Percentiles rank a stretch among this genome's conserved stretches.
These are phyloP conservation scores for Rhynchomys soricoides DNA, from an alignment of 2,113 vertebrate species.

Conservation along the genomic window DNA sequence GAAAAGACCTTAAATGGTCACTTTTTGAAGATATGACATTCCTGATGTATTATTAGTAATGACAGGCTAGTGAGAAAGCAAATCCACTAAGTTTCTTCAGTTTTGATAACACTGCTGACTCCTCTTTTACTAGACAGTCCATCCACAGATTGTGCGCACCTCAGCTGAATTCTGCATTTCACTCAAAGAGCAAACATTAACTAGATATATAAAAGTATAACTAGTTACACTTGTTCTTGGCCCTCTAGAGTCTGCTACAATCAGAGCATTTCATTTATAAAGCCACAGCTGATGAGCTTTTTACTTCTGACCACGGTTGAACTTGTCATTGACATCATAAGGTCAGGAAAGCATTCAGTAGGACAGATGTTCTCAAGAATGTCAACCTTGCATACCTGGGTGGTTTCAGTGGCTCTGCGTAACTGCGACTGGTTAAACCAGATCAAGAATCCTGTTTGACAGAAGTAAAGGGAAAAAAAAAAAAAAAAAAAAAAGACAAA, in stretches of 20 bases:
- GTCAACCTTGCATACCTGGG: neutral
- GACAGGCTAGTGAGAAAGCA: neutral
- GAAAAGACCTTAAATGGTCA: neutral
- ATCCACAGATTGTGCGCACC: neutral
- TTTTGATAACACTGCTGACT: neutral
- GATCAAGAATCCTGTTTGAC: slow-evolving; percentile 12
- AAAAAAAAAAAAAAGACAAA: neutral
- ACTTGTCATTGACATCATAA: neutral
- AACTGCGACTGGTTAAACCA: slow-evolving; percentile 56
- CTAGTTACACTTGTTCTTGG: slow-evolving; percentile 8
- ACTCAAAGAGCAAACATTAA: neutral
- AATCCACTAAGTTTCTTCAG: neutral
- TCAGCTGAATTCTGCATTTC: slow-evolving; percentile 30
- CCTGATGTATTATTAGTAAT: neutral
- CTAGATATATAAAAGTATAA: neutral
- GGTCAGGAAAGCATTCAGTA: neutral
- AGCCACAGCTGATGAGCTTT: neutral
- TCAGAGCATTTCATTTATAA: neutral
- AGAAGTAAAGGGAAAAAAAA: neutral
- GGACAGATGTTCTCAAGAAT: neutral
- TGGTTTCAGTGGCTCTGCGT: neutral
- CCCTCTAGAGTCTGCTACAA: neutral
- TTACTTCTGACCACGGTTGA: neutral
- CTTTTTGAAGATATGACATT: slow-evolving; percentile 22
- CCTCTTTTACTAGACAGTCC: neutral